Evolutionary conservation across 2,797 vertebrate genomes (phyloP), one percentile per base, ranked within the genome.

Genomic region (Pogonophryne albipinna): DNA sequence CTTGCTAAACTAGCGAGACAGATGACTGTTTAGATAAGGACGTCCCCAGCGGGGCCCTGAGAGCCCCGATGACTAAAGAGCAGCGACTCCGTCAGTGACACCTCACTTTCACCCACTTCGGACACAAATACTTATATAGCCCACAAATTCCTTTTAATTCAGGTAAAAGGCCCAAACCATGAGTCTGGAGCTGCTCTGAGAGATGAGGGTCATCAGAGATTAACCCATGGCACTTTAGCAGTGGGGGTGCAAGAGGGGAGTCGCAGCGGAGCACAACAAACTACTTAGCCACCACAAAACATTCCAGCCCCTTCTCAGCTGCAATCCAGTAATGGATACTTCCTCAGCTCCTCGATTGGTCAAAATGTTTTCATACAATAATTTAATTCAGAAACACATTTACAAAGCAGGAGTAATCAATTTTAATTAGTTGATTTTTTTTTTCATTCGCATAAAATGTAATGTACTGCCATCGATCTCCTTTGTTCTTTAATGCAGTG

Each of bases 321-420:
- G 93, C 93, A 95, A 96, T 96, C 93, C 95, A 95, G 95, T 96
- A 96, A 96, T 96, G 95, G 95, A 96, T 95, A 96, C 95, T 95
- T 96, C 94, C 94, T 94, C 93, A 91, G 95, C 92, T 94, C 94
- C 93, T 91, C 93, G 84, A 95, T 95, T 96, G 95, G 94, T 96
- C 95, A 96, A 95, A 96, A 96, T 96, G 94, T 96, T 96, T 96
- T 96, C 94, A 96, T 95, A 95, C 94, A 95, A 96, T 96, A 96
- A 96, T 95, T 96, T 95, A 96, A 96, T 96, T 96, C 95, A 94
- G 94, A 95, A 96, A 96, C 95, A 96, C 95, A 96, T 96, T 95
- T 96, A 96, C 95, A 95, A 96, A 96, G 94, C 94, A 94, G 92
- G 92, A 94, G 94, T 95, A 95, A 96, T 96, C 95, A 95, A 96